A percentile compares a stretch with the other conserved stretches of the same genome.
Conservation (phyloP, 2,113 vertebrate species). For the Gallinago paraguaiae region DNA sequence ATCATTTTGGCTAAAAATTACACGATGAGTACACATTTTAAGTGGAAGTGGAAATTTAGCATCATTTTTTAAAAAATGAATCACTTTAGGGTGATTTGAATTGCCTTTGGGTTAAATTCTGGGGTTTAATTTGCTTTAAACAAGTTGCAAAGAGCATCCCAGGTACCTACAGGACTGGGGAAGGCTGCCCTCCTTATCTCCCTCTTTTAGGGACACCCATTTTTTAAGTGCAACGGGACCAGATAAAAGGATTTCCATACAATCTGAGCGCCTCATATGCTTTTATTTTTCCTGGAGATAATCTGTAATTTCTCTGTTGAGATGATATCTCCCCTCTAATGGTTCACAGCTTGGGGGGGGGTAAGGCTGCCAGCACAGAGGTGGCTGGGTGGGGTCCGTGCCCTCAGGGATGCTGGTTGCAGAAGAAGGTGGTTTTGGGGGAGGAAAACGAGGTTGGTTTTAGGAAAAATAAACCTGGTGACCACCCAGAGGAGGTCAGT, state of each 20-base stretch:
- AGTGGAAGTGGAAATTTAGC: background rate
- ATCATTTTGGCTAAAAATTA: background rate
- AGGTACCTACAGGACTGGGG: rapidly evolving
- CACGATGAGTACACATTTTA: background rate
- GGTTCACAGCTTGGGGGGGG: rapidly evolving
- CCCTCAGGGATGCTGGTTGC: background rate
- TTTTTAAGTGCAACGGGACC: background rate
- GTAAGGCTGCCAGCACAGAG: background rate
- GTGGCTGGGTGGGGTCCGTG: background rate
- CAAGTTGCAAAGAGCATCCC: background rate
- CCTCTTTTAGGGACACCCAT: background rate
- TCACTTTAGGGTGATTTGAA: background rate
- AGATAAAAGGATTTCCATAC: background rate
- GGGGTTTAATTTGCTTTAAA: background rate
- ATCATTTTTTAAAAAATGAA: background rate
- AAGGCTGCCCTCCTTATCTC: background rate
- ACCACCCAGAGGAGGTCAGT: background rate
- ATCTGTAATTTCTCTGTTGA: background rate
- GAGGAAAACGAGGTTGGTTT: rapidly evolving
- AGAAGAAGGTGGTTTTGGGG: background rate
- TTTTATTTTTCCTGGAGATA: background rate
- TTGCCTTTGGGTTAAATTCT: background rate
- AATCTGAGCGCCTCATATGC: rapidly evolving
- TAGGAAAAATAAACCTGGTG: background rate
- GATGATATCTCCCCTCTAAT: background rate